Evolutionary conservation across 2,113 vertebrate genomes (phyloP), one percentile per base, ranked within the genome.

Genomic region (Pterophyllum scalare): DNA sequence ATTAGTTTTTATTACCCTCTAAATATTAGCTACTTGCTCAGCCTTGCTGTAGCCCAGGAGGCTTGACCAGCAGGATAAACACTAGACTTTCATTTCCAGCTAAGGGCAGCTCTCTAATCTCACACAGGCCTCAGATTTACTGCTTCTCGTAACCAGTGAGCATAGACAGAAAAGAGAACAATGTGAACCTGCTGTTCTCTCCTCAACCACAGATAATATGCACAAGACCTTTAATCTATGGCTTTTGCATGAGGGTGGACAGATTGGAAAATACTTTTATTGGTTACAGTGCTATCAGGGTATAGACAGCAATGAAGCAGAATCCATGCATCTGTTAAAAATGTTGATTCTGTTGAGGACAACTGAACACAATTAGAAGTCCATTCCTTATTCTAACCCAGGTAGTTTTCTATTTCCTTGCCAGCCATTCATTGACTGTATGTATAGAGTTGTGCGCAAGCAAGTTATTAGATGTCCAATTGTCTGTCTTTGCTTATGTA

Each of bases 81-180:
- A 83, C 76, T 7, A 78, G 75, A 46, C 87, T 87, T 82, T 88
- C 81, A 88, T 94, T 91, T 93, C 91, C 87, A 88, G 74, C 65
- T 31, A 31, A 22, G 35, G 90, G 83, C 87, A 87, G 75, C 52
- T 85, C 77, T 89, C 70, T 92, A 93, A 94, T 92, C 90, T 91
- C 75, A 91, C 38, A 54, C 56, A 22, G 33, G 49, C 19, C 15
- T 26, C 10, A 14, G 65, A 93, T 94, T 91, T 94, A 93, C 75
- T 80, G 81, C 85, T 17, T 33, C 59, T 94, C 31, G 19, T 91
- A 86, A 86, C 81, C 56, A n/a, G 67, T 59, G 59, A 86, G 81
- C 79, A 82, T 76, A 79, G 81, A 84, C 86, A 59, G 61, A 77
- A 79, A 79, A 81, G 54, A 78, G 26, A n/a, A 58, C 72, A 12